Base-by-base conservation (phyloP, 2,888 invertebrate genomes). In the Ligdia adustata region DNA sequence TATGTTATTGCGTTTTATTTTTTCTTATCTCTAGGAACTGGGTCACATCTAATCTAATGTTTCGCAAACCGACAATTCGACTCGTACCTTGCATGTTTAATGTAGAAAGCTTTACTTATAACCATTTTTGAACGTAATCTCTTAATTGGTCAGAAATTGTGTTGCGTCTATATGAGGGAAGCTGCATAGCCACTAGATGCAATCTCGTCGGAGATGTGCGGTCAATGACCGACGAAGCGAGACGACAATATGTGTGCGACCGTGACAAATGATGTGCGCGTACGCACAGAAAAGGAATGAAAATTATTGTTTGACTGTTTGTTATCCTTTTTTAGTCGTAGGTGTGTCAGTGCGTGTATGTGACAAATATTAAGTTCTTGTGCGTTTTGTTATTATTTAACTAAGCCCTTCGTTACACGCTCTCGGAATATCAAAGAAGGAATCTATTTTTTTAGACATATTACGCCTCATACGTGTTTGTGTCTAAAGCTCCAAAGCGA, bases 201-300 rank as follows among this genome's bases (percentile, higher is more conserved):
- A 88, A 89, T 90, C 89, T 87, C 77, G 80, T 81, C 79, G 67
- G 79, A 85, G 87, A 87, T 87, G 87, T 64, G 69, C 80, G 89
- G 89, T 90, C 90, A 80, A 69, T 70, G 89, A 85, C 89, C 89
- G 79, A 50, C 69, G 57, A 75, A 88, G 70, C 48, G 79, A 69
- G 82, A 86, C 62, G 58, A 64, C 64, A 66, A 49, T 69, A 73
- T 59, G 69, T 60, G 80, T 61, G 64, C 64, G 78, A 86, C 62
- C 62, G 77, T 61, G 77, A 82, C 70, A 65, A 68, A 69, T 68
- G 76, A 69, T 73, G 79, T 85, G 85, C 84, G 85, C 88, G 88
- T 90, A 89, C 90, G 87, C 89, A 87, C 82, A 82, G 82, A 87
- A 87, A 84, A 86, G 81, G 82, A 89, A 87, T 83, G 78, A 83